A percentile compares a stretch with the other conserved stretches of the same genome.
Conservation (phyloP, 2,113 vertebrate species). For the Alethe diademata region DNA sequence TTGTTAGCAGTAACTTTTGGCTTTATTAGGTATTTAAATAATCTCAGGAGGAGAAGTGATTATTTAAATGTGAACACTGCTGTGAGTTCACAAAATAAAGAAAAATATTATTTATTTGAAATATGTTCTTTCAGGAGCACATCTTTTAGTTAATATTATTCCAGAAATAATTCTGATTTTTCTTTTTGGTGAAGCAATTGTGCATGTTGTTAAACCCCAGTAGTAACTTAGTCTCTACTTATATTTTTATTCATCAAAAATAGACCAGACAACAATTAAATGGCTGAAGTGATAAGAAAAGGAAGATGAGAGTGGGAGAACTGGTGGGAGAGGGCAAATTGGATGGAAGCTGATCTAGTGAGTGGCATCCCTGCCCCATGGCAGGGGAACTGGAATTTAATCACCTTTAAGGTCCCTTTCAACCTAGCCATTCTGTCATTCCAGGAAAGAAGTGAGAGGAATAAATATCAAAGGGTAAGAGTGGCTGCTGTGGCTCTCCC, state of each 20-base stretch:
- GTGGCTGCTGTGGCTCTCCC: not conserved
- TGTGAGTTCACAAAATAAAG: not conserved
- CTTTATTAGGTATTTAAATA: not conserved
- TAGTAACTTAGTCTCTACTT: not conserved
- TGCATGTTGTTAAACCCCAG: not conserved
- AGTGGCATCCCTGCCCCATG: not conserved
- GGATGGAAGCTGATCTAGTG: not conserved
- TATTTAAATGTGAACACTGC: not conserved
- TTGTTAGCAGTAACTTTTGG: not conserved
- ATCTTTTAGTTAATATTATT: not conserved
- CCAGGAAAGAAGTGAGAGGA: not conserved
- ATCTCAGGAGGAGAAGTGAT: not conserved
- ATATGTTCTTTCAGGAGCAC: not conserved
- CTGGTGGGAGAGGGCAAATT: not conserved
- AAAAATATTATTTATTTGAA: not conserved
- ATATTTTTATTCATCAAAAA: not conserved
- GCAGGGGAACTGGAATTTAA: not conserved
- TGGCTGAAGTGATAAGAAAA: not conserved
- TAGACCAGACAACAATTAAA: not conserved
- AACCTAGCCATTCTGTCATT: not conserved
- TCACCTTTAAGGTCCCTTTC: not conserved
- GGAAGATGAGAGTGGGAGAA: not conserved
- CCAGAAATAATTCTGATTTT: not conserved
- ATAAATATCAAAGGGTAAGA: not conserved
- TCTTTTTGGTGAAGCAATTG: not conserved